Percentiles rank a stretch among this genome's conserved stretches.
Conservation (phyloP, 2,113 vertebrate genomes). For the Prunella himalayana region DNA sequence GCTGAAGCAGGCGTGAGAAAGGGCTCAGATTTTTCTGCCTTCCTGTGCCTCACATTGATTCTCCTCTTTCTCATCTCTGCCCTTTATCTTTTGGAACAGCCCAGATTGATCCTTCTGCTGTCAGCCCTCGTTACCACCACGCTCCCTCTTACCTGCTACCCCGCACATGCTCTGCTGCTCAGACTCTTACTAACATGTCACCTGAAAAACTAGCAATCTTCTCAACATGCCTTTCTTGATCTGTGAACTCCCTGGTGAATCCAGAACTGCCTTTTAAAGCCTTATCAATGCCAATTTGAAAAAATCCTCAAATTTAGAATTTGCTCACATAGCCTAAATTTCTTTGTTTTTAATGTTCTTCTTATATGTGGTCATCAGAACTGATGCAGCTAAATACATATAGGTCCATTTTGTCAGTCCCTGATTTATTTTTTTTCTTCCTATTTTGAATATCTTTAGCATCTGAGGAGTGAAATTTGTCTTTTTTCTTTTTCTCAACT, state of each 20-base stretch:
- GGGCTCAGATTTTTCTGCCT: neutral
- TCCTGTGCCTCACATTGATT: neutral
- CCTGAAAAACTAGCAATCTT: neutral
- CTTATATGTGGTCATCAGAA: neutral
- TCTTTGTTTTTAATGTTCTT: neutral
- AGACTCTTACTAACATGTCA: neutral
- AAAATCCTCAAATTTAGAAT: neutral
- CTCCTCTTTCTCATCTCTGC: neutral
- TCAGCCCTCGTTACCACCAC: neutral
- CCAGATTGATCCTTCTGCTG: neutral
- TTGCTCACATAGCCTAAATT: neutral
- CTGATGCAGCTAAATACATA: neutral
- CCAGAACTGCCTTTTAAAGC: neutral
- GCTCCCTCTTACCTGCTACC: neutral
- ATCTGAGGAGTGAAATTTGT: neutral
- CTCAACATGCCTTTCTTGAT: neutral
- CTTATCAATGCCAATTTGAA: neutral
- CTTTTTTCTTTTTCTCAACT: neutral
- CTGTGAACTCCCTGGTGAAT: neutral
- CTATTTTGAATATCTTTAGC: neutral
- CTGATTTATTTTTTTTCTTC: neutral
- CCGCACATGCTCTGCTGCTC: neutral
- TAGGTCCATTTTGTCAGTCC: neutral
- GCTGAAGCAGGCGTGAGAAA: neutral
- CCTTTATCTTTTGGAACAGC: neutral